Percentiles rank a stretch among this genome's conserved stretches.
Evolutionary conservation across 35 echinoderm and acorn worm genomes (phyloP).

Genomic region (Strongylocentrotus purpuratus): DNA sequence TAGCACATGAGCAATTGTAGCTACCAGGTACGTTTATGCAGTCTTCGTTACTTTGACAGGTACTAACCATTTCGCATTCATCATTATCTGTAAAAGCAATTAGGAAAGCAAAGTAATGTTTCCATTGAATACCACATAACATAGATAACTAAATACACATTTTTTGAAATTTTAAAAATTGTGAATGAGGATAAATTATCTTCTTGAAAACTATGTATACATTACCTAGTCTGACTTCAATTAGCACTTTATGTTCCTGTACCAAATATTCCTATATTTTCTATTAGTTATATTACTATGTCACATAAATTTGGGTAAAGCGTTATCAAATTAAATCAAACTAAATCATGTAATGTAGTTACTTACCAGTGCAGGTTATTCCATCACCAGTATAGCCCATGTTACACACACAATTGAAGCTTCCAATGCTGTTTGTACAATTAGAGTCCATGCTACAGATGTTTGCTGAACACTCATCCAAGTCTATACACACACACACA

Average conservation of each 20-base stretch:
- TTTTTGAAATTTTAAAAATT: no score
- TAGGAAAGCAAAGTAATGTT: background rate
- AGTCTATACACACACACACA: background rate
- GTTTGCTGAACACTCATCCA: constrained; percentile 56
- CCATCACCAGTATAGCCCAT: constrained; percentile 58
- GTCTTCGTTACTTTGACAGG: constrained; percentile 32
- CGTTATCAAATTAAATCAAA: background rate
- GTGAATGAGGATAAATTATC: no score
- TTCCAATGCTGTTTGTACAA: constrained; percentile 63
- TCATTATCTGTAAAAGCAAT: constrained; percentile 60
- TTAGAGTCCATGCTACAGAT: constrained; percentile 47
- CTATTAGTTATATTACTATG: background rate
- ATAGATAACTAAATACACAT: no score
- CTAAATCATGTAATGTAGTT: background rate
- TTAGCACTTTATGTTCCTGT: background rate
- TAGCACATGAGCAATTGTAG: constrained; percentile 62
- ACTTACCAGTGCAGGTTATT: constrained; percentile 58
- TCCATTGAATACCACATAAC: background rate
- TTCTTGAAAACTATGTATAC: no score
- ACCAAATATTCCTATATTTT: background rate
- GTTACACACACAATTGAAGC: constrained; percentile 61
- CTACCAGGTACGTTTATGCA: constrained; percentile 64
- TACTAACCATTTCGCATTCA: constrained; percentile 58
- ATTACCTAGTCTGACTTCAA: background rate
- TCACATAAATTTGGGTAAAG: background rate